These are phyloP conservation scores for Caenorhabditis becei DNA, from an alignment of 2,888 invertebrate species.

Conservation along the genomic window DNA sequence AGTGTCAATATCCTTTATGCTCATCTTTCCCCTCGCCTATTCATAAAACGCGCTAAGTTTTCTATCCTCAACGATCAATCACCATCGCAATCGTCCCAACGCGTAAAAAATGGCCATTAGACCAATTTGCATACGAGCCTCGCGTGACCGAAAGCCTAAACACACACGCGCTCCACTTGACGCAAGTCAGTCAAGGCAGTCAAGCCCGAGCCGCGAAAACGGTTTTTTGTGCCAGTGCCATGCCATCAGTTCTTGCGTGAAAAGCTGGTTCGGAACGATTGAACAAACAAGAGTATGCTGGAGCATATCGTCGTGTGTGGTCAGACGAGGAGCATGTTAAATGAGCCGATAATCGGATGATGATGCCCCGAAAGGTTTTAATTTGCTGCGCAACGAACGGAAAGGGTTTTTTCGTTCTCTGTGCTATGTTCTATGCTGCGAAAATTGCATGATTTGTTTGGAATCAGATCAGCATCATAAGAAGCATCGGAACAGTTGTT, in stretches of 20 bases:
- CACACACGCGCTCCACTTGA: conserved; percentile 44
- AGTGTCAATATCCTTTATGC: conserved; percentile 45
- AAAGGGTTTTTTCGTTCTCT: neutral
- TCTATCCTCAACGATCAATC: conserved; percentile 6
- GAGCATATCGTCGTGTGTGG: conserved; percentile 43
- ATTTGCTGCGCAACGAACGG: neutral
- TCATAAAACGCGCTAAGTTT: conserved; percentile 6
- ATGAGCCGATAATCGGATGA: conserved; percentile 57
- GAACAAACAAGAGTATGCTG: conserved; percentile 48
- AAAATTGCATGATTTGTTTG: too few relatives aligned
- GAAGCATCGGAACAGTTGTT: neutral
- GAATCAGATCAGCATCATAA: neutral
- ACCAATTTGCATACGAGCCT: conserved; percentile 25
- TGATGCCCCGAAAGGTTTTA: neutral
- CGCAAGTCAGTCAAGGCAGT: too few relatives aligned
- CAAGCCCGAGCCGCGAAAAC: conserved; percentile 38
- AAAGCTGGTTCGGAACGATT: conserved; percentile 58
- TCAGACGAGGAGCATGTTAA: conserved; percentile 44
- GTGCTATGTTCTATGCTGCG: neutral
- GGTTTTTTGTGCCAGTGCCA: conserved; percentile 14
- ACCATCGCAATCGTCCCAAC: neutral
- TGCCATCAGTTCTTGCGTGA: conserved; percentile 27
- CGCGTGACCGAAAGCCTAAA: conserved; percentile 26
- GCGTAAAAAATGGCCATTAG: conserved; percentile 8
- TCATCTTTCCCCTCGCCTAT: conserved; percentile 12